These are phyloP conservation scores for Ophraella communa DNA, from an alignment of 2,888 invertebrate species.

Conservation along the genomic window DNA sequence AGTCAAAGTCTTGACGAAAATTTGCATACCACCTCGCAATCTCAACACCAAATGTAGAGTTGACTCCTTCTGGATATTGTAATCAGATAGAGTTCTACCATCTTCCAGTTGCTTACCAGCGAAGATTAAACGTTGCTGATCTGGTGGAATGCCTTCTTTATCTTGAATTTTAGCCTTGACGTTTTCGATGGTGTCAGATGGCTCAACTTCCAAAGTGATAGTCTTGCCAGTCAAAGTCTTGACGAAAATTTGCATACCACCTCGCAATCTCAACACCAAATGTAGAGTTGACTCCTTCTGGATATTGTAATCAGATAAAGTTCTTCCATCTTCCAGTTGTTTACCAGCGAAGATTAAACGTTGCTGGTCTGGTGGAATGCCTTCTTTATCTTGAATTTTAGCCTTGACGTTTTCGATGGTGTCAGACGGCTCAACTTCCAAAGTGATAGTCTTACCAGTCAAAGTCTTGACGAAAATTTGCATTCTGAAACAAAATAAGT, in stretches of 20 bases:
- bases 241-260: conserved; percentile 76
- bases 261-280: conserved; percentile 74
- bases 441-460: conserved; percentile 66
- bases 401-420: conserved; percentile 69
- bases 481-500: conserved; percentile 57
- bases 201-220: conserved; percentile 65
- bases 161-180: conserved; percentile 69
- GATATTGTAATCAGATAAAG: conserved; percentile 90
- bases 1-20: conserved; percentile 64
- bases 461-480: conserved; percentile 70
- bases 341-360: conserved; percentile 76
- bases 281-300: conserved; percentile 69
- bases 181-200: conserved; percentile 70
- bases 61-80: conserved; percentile 71
- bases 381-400: conserved; percentile 75
- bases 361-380: conserved; percentile 71
- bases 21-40: conserved; percentile 67
- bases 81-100: conserved; percentile 70
- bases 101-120: conserved; percentile 76
- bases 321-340: conserved; percentile 92
- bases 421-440: conserved; percentile 67
- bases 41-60: conserved; percentile 65
- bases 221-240: conserved; percentile 65
- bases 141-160: conserved; percentile 65
- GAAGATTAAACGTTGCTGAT: conserved; percentile 69